Percentiles rank a stretch among this genome's conserved stretches.
These are phyloP conservation scores for Aphis gossypii DNA, from an alignment of 1,140 invertebrate genomes.

Conservation along the genomic window DNA sequence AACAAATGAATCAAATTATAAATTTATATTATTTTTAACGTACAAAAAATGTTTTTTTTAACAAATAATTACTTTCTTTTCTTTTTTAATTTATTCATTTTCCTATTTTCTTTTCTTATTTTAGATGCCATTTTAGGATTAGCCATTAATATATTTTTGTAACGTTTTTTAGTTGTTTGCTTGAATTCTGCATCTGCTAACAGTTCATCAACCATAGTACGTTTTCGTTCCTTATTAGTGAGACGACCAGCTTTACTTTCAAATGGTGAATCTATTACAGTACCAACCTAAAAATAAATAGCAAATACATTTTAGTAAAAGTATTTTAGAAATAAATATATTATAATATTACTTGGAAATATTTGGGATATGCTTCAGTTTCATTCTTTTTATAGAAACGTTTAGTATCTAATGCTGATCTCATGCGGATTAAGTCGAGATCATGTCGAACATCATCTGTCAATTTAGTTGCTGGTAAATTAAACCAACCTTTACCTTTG, in stretches of 20 bases:
- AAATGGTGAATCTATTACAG: conserved; percentile 75
- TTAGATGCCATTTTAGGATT: conserved; percentile 59
- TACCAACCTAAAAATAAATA: conserved; percentile 71
- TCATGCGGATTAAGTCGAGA: conserved; percentile 87
- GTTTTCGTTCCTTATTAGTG: conserved; percentile 85
- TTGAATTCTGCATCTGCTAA: conserved; percentile 87
- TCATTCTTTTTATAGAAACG: conserved; percentile 94
- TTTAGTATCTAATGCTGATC: conserved; percentile 89
- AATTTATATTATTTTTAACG: conserved; percentile 2
- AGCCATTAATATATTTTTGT: conserved; percentile 69
- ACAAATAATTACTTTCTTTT: conserved; percentile 28
- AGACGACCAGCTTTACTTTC: conserved; percentile 80
- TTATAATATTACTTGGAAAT: conserved; percentile 77
- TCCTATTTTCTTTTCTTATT: conserved; percentile 60
- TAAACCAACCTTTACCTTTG: conserved; percentile 86
- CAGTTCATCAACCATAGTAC: conserved; percentile 90
- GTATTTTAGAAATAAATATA: neutral
- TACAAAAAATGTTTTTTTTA: neutral
- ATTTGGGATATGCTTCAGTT: conserved; percentile 85
- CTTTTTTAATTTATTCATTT: conserved; percentile 58
- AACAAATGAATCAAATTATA: neutral
- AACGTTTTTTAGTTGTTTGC: conserved; percentile 85
- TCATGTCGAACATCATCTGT: conserved; percentile 88
- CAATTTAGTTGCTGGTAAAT: conserved; percentile 84
- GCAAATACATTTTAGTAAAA: conserved; percentile 51